Evolutionary conservation across 2,797 vertebrate species (phyloP).

Genomic region (Gambusia yucatana): DNA sequence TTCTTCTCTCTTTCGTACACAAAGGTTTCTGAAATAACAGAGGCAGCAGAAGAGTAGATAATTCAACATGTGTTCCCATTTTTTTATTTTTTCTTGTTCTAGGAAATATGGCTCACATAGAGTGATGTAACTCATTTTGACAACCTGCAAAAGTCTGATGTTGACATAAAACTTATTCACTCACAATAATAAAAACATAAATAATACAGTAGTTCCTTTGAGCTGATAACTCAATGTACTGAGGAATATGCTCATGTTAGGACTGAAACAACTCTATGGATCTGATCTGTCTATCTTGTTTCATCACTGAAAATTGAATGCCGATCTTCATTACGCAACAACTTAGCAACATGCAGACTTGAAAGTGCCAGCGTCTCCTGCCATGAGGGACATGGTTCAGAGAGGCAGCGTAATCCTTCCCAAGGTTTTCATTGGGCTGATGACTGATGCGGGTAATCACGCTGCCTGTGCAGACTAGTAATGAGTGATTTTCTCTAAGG

Average conservation of each 20-base stretch:
- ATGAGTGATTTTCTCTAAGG: conserved; percentile 52
- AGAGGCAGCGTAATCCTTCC: conserved; percentile 55
- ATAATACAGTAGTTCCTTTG: neutral
- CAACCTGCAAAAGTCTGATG: conserved; percentile 2
- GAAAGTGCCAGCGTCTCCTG: conserved; percentile 17
- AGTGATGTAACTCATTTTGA: neutral
- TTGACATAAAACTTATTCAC: conserved; percentile 4
- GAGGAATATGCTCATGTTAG: neutral
- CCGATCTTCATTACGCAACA: conserved; percentile 19
- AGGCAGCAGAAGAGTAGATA: neutral
- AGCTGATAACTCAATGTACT: neutral
- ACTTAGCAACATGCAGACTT: conserved; percentile 15
- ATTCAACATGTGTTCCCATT: neutral
- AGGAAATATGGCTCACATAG: neutral
- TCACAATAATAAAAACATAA: neutral
- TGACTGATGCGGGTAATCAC: conserved; percentile 67
- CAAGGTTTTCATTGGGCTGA: conserved; percentile 55
- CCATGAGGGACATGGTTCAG: conserved; percentile 32
- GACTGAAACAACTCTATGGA: neutral
- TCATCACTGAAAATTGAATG: conserved; percentile 23
- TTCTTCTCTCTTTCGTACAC: neutral
- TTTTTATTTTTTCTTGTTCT: neutral
- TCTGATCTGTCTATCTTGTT: neutral
- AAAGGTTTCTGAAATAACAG: neutral
- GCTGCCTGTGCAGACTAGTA: conserved; percentile 49